Base-by-base conservation (phyloP, 2,797 vertebrate genomes). In the Etheostoma perlongum region DNA sequence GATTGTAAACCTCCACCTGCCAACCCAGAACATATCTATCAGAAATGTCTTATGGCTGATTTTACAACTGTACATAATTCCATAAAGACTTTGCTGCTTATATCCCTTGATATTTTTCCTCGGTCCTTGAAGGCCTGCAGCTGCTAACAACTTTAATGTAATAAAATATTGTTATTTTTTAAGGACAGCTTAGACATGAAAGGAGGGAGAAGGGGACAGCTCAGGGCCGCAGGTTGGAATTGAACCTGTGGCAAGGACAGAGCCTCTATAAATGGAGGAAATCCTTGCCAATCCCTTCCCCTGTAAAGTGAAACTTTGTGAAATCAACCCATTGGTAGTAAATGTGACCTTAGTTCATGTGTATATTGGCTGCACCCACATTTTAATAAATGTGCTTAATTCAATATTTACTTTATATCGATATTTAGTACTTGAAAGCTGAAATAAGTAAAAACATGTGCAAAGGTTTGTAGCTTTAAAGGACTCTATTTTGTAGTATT, bases 41-140 rank as follows among this genome's bases (percentile, higher is more conserved):
- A 54, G 25, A 49, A 60, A 65, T 14, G 51, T 60, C 47, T 51
- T 19, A 42, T 44, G 44, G 52, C 36, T 40, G 16, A 46, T 67
- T 66, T 76, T 52, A 33, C 7, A 15, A 51, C 36, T 6, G 23
- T 46, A 4, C 6, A 21, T 40, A 3, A 36, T 46, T 70, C 36
- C 65, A 61, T 48, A 19, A 25, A 80, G 47, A 70, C 48, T 46
- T 46, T 49, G 16, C 52, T 25, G 21, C 46, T 18, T 14, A 12
- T n/a, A n/a, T 25, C 11, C 5, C 15, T 15, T 27, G 23, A 54
- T 54, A 27, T 54, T 15, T 27, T 54, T 14, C 23, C 36, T 40
- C 3, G 11, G 36, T 40, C 23, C 53, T 55, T 55, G 6, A 14
- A 10, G 18, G 54, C 11, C 54, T 36, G 54, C 30, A 57, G 30